phyloP scores from a whole-genome alignment of 2,888 invertebrate species.

The Drosophila rubida region DNA sequence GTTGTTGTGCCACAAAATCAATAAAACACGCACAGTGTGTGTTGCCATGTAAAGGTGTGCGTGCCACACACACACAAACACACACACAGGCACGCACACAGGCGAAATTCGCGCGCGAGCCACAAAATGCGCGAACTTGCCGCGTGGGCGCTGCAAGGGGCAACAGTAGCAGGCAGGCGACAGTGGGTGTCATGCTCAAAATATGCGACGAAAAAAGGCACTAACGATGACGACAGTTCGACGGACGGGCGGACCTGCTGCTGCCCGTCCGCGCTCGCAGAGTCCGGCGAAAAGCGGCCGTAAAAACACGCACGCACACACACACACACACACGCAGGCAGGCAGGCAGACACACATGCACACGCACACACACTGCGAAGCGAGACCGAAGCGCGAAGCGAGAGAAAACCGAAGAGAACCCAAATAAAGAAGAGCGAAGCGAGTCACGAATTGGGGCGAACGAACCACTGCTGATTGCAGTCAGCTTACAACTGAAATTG shows the following conservation, averaged over 20 bases:
- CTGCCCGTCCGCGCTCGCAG: too few species aligned
- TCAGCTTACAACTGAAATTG: conserved; percentile 84
- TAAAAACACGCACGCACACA: conserved; percentile 10
- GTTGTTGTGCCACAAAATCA: conserved; percentile 63
- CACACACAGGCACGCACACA: conserved; percentile 34
- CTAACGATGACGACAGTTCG: conserved; percentile 37
- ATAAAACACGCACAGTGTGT: conserved; percentile 60
- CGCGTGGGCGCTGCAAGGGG: conserved; percentile 36
- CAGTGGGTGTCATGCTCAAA: conserved; percentile 25
- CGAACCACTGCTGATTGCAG: conserved; percentile 84
- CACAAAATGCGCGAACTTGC: conserved; percentile 27
- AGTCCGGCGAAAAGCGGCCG: conserved; percentile 38
- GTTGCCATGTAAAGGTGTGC: conserved; percentile 11
- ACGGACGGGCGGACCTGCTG: conserved; percentile 5
- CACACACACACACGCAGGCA: conserved; percentile 11
- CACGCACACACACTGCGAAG: conserved; percentile 15
- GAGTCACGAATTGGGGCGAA: conserved; percentile 53
- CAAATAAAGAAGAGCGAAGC: conserved; percentile 36
- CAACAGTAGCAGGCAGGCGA: not conserved
- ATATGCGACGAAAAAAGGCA: conserved; percentile 42
- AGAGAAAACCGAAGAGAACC: conserved; percentile 26
- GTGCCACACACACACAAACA: conserved; percentile 20
- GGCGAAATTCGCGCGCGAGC: conserved; percentile 60
- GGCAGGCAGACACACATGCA: conserved; percentile 17
- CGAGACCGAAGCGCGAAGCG: conserved; percentile 27